phyloP scores from a whole-genome alignment of 2,888 invertebrate genomes.

The Clunio marinus region DNA sequence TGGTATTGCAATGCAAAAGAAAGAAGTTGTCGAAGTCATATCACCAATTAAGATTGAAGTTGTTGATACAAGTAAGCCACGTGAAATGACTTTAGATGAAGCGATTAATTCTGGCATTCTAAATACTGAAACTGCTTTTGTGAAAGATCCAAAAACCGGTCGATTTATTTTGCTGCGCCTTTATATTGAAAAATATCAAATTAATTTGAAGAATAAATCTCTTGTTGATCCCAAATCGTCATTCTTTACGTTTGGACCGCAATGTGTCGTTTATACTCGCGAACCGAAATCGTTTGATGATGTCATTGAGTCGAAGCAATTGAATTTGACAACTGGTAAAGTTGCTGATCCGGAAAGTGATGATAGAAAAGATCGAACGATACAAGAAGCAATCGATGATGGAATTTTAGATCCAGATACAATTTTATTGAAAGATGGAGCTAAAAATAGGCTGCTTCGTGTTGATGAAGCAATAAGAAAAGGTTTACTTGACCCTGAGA shows the following conservation, averaged over 20 bases:
- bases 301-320: slow-evolving; percentile 69
- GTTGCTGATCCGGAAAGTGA: slow-evolving; percentile 62
- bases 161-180: slow-evolving; percentile 66
- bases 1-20: slow-evolving; percentile 41
- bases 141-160: slow-evolving; percentile 74
- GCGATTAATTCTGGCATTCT: slow-evolving; percentile 76
- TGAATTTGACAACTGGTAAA: slow-evolving; percentile 70
- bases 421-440: slow-evolving; percentile 77
- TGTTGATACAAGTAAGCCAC: slow-evolving; percentile 53
- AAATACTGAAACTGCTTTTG: slow-evolving; percentile 69
- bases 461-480: slow-evolving; percentile 80
- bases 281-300: slow-evolving; percentile 75
- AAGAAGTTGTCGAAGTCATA: slow-evolving; percentile 48
- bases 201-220: slow-evolving; percentile 62
- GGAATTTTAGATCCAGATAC: slow-evolving; percentile 82
- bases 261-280: slow-evolving; percentile 65
- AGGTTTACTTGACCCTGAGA: slow-evolving; percentile 81
- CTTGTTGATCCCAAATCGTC: slow-evolving; percentile 69
- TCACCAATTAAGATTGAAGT: slow-evolving; percentile 48
- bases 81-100: slow-evolving; percentile 76
- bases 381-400: slow-evolving; percentile 73
- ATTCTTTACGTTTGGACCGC: slow-evolving; percentile 72
- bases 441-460: slow-evolving; percentile 74
- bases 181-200: slow-evolving; percentile 58
- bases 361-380: slow-evolving; percentile 61